Conservation (phyloP, 1,140 invertebrate species). For the Thaumetopoea pityocampa region DNA sequence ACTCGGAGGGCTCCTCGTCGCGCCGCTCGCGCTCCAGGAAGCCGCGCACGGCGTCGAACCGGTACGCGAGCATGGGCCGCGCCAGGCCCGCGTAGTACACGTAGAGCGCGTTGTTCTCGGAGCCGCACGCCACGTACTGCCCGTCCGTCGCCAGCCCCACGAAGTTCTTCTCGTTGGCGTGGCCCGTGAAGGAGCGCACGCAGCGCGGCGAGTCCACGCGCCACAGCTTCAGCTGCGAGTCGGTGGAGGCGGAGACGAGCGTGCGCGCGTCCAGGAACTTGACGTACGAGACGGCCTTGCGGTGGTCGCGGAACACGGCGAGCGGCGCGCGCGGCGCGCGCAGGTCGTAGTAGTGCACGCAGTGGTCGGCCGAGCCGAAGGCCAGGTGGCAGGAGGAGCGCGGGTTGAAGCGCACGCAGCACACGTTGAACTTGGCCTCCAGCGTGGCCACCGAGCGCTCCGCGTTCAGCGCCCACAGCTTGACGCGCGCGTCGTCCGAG, state of each 20-base stretch:
- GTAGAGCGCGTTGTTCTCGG: constrained; percentile 96
- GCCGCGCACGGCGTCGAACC: constrained; percentile 90
- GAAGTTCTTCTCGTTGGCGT: constrained; percentile 98
- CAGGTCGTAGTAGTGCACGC: constrained; percentile 97
- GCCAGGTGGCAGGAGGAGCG: constrained; percentile 90
- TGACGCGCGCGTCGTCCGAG: constrained; percentile 96
- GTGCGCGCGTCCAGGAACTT: constrained; percentile 94
- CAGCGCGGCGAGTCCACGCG: constrained; percentile 88
- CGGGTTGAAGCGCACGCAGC: constrained; percentile 98
- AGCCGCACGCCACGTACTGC: constrained; percentile 96
- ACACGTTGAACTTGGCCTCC: constrained; percentile 82
- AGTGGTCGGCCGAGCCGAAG: constrained; percentile 97
- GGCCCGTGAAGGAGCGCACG: constrained; percentile 92
- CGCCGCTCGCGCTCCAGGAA: constrained; percentile 85
- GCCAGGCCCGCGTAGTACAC: constrained; percentile 95
- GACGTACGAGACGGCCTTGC: constrained; percentile 97
- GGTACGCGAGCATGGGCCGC: constrained; percentile 91
- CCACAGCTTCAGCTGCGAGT: constrained; percentile 96
- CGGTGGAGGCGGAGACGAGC: constrained; percentile 96
- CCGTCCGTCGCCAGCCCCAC: constrained; percentile 97
- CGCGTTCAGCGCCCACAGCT: constrained; percentile 93
- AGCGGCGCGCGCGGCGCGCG: constrained; percentile 90
- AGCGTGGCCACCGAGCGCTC: constrained; percentile 88
- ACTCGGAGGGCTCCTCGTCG: constrained; percentile 92
- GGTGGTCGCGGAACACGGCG: constrained; percentile 92